A percentile compares a stretch with the other conserved stretches of the same genome.
phyloP scores from a whole-genome alignment of 2,797 vertebrate species.

The Moxostoma hubbsi region DNA sequence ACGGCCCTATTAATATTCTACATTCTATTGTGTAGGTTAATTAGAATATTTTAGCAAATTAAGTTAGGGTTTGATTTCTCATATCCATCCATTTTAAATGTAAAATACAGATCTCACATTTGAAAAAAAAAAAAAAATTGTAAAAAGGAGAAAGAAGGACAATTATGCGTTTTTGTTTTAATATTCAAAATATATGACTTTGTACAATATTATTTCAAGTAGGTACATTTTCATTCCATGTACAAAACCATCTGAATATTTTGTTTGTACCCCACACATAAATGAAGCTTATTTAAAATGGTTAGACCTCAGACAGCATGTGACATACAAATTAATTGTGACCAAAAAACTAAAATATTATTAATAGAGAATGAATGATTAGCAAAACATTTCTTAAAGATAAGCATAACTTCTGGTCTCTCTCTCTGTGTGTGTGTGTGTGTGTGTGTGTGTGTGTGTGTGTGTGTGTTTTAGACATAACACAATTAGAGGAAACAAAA shows the following conservation, averaged over 20 bases:
- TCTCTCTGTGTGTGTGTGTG: not conserved
- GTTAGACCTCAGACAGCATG: too few species aligned
- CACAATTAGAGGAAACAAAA: not conserved
- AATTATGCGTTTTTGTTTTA: constrained; percentile 47
- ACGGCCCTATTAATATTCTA: too few species aligned
- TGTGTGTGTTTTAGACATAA: constrained; percentile 7
- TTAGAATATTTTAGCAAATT: too few species aligned
- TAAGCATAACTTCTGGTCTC: not conserved
- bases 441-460: not conserved
- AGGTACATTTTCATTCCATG: constrained; percentile 53
- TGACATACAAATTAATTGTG: too few species aligned
- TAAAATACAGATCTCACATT: too few species aligned
- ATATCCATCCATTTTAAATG: not conserved
- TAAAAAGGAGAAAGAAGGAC: not conserved
- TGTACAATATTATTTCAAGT: constrained; percentile 54
- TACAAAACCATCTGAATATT: constrained; percentile 49
- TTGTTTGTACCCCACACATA: constrained; percentile 3
- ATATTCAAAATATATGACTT: constrained; percentile 56
- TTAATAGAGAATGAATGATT: not conserved
- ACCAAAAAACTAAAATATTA: not conserved
- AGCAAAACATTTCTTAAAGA: constrained; percentile 12
- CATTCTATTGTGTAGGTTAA: too few species aligned
- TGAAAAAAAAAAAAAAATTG: too few species aligned
- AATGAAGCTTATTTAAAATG: constrained; percentile 29
- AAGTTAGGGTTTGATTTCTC: too few species aligned